Evolutionary conservation across 2,797 vertebrate genomes (phyloP), one percentile per base, ranked within the genome.

Genomic region (Tokudaia tokunoshimensis): DNA sequence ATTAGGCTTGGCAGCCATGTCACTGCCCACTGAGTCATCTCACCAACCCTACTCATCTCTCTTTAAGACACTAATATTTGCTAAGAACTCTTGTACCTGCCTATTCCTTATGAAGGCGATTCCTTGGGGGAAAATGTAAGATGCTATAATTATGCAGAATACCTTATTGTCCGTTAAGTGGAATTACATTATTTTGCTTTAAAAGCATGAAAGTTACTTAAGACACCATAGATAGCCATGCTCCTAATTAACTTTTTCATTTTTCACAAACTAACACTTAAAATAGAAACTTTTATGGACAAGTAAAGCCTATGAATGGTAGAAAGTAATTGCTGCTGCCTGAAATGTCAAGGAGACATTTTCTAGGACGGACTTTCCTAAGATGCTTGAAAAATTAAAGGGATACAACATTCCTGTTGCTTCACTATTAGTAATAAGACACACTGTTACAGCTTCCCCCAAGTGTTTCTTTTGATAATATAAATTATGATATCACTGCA

Each of bases 131-230:
- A 65, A 87, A 92, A 78, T 57, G 74, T 91, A 29, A 87, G 81
- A 22, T 31, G 31, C 65, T 81, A 74, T 6, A 70, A 55, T 72
- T 91, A 94, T 76, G 14, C 37, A 89, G 65, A 96, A 65, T 76
- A 74, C 12, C 15, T 91, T 72, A 63, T 15, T 72, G 47, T 19
- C 14, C 70, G 79, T 63, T 89, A 44, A 74, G 84, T 34, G 34
- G 34, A 83, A 79, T 91, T 34, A 59, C 50, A 96, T 59, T 90
- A 93, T 67, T 83, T 95, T 74, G 74, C 65, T 83, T 95, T 94
- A 95, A 29, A 96, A 85, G 65, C 55, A 19, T 94, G n/a, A 95
- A 93, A 91, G 37, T 81, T 91, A 94, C 55, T 20, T 47, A 92
- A 76, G 89, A 89, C 90, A 19, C 15, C 34, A 61, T 57, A 47